Conservation (phyloP, 2,888 invertebrate species). For the Tineola bisselliella region DNA sequence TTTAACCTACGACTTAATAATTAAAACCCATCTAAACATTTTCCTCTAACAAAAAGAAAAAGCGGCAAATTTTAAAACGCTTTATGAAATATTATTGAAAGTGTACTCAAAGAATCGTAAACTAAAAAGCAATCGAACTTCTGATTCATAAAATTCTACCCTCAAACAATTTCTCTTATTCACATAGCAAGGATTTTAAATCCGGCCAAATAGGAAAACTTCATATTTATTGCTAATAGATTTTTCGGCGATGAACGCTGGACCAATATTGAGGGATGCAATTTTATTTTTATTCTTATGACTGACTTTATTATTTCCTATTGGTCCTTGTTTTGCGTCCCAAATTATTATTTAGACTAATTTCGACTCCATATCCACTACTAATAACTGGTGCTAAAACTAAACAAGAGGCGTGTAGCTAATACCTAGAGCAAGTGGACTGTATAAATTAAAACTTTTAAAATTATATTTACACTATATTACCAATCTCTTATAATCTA, state of each 20-base stretch:
- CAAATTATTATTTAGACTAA: no score
- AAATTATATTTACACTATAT: no score
- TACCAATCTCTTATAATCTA: no score
- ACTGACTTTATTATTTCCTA: background rate
- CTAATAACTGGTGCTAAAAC: no score
- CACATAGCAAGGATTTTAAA: constrained; percentile 36
- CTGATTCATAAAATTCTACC: constrained; percentile 1
- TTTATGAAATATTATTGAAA: background rate
- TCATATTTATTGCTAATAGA: constrained; percentile 69
- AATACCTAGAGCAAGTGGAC: no score
- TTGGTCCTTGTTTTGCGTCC: no score
- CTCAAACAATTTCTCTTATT: background rate
- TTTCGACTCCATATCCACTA: no score
- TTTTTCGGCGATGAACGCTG: constrained; percentile 60
- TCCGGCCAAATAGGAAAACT: constrained; percentile 66
- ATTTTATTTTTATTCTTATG: constrained; percentile 50
- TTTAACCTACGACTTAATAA: background rate
- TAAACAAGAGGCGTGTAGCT: no score
- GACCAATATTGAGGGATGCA: constrained; percentile 60
- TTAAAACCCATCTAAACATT: no score
- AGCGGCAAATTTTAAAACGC: background rate
- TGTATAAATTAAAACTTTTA: no score
- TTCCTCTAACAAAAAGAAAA: no score
- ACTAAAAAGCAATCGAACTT: constrained; percentile 11
- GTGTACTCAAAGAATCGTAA: background rate